Percentiles rank a stretch among this genome's conserved stretches.
Evolutionary conservation across 2,888 invertebrate genomes (phyloP).

Genomic region (Idaea straminata): DNA sequence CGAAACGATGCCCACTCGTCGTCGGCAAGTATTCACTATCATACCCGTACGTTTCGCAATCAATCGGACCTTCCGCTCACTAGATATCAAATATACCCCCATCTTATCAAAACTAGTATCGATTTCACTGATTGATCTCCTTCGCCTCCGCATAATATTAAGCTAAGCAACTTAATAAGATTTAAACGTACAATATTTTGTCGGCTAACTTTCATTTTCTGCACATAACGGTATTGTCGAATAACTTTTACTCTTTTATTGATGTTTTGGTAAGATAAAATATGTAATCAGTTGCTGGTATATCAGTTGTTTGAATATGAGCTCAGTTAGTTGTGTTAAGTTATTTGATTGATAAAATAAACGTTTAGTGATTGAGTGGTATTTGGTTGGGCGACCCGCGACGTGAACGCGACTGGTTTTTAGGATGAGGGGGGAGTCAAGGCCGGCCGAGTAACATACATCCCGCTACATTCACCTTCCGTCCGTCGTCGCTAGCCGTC

Average conservation of each 20-base stretch:
- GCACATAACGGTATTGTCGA: slow-evolving; percentile 14
- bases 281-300: background rate
- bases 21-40: slow-evolving; percentile 70
- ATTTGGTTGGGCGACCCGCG: slow-evolving; percentile 36
- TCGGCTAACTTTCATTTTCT: slow-evolving; percentile 22
- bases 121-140: slow-evolving; percentile 37
- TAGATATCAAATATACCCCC: slow-evolving; percentile 61
- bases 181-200: background rate
- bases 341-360: background rate
- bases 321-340: background rate
- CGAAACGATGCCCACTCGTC: slow-evolving; percentile 71
- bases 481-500: slow-evolving; percentile 43
- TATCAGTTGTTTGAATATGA: background rate
- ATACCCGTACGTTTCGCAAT: slow-evolving; percentile 68
- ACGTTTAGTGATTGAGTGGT: slow-evolving; percentile 1
- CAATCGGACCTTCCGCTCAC: slow-evolving; percentile 69
- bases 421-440: slow-evolving; percentile 69
- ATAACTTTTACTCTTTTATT: background rate
- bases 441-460: slow-evolving; percentile 70
- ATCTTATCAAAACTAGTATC: slow-evolving; percentile 56
- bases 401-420: slow-evolving; percentile 43
- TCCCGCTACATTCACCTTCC: slow-evolving; percentile 76
- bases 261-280: background rate
- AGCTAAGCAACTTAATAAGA: slow-evolving; percentile 11
- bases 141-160: slow-evolving; percentile 18